These are phyloP conservation scores for Numida meleagris DNA, from an alignment of 2,113 vertebrate species.

Conservation along the genomic window DNA sequence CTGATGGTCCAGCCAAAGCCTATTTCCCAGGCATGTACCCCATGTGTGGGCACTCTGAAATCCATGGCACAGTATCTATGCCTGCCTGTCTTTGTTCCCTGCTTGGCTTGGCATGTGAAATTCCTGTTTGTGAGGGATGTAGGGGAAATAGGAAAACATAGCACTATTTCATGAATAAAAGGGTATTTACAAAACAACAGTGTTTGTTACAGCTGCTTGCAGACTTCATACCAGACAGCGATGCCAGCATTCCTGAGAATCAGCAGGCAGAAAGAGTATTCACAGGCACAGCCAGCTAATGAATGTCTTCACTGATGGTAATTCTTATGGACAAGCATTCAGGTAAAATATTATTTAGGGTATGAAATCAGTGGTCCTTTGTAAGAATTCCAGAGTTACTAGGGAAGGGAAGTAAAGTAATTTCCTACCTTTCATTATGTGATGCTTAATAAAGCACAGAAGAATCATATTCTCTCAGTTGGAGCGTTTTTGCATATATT, in stretches of 20 bases:
- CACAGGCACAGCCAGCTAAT: slow-evolving; percentile 19
- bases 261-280: slow-evolving; percentile 32
- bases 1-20: fast-evolving
- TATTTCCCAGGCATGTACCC: not conserved
- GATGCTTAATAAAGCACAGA: slow-evolving; percentile 21
- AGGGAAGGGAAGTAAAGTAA: not conserved
- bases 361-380: slow-evolving; percentile 41
- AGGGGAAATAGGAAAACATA: not conserved
- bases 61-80: not conserved
- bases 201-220: slow-evolving; percentile 45
- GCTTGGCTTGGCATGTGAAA: not conserved
- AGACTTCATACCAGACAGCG: not conserved
- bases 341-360: slow-evolving; percentile 24
- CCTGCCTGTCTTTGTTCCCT: not conserved
- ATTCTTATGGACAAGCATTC: slow-evolving; percentile 8
- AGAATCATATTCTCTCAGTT: not conserved
- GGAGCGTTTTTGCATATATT: not conserved
- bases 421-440: slow-evolving; percentile 30
- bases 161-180: slow-evolving; percentile 12
- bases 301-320: slow-evolving; percentile 41
- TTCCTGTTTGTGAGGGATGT: not conserved
- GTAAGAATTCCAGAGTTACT: slow-evolving; percentile 20
- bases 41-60: not conserved
- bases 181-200: slow-evolving; percentile 55
- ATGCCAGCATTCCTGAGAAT: slow-evolving; percentile 43